A percentile compares a stretch with the other conserved stretches of the same genome.
Evolutionary conservation across 2,888 invertebrate species (phyloP).

Genomic region (Chymomyza caudatula): DNA sequence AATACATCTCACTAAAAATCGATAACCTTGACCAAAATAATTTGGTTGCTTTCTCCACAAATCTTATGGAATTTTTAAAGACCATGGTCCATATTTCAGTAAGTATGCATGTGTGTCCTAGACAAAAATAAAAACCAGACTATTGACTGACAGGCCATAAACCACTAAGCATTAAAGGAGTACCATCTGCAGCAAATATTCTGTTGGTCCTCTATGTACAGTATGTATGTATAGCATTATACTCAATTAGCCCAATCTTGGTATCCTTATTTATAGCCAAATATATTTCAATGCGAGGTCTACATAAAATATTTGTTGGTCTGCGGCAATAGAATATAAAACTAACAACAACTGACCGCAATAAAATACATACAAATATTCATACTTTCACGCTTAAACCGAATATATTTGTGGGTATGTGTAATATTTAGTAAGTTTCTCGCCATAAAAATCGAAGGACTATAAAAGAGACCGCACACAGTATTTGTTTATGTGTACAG

Average conservation of each 20-base stretch:
- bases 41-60: too few species aligned
- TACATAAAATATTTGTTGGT: neutral
- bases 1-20: too few species aligned
- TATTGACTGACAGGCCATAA: slow-evolving; percentile 1
- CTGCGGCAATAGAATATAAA: neutral
- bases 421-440: slow-evolving; percentile 30
- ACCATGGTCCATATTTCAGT: neutral
- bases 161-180: slow-evolving; percentile 1
- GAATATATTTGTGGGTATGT: slow-evolving; percentile 5
- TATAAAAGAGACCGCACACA: slow-evolving; percentile 56
- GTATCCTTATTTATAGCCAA: slow-evolving; percentile 52
- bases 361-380: slow-evolving; percentile 40
- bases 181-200: slow-evolving; percentile 1
- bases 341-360: slow-evolving; percentile 38
- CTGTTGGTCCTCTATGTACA: slow-evolving; percentile 37
- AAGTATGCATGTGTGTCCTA: neutral
- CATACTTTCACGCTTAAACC: neutral
- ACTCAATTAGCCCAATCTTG: slow-evolving; percentile 63
- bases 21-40: neutral
- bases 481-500: neutral
- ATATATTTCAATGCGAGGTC: slow-evolving; percentile 59
- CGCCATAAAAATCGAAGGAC: slow-evolving; percentile 62
- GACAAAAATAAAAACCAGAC: slow-evolving; percentile 33
- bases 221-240: slow-evolving; percentile 20
- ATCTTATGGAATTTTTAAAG: neutral